Evolutionary conservation across 2,113 vertebrate genomes (phyloP), one percentile per base, ranked within the genome.

Genomic region (Vidua chalybeata): DNA sequence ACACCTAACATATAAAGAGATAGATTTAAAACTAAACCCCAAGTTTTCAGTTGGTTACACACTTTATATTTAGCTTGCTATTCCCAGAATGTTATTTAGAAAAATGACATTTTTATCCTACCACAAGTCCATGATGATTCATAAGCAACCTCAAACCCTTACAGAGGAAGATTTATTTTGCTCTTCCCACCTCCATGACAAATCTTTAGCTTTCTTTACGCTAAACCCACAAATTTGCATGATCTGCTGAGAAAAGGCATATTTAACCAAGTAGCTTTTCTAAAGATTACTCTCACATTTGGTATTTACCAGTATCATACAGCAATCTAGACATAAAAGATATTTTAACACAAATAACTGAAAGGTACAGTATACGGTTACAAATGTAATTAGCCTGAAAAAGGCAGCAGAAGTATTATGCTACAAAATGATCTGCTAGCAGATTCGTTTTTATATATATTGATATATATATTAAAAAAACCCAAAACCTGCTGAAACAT

Each of bases 151-250:
- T 86, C 89, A 97, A 80, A 93, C 61, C 26, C 72, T 94, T 92
- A 92, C 54, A 96, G 93, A 91, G 37, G 41, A 88, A 92, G 82
- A 90, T 83, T 94, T 94, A 95, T 95, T 96, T 93, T 93, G 52
- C 64, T 94, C 79, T 88, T 39, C 90, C 84, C 63, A 90, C 78
- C n/a, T 91, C 83, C 61, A 31, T 83, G 91, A 96, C 75, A 94
- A 91, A 93, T 95, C 52, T 93, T 94, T 71, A 93, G 81, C 63
- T 94, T 87, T 89, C 74, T 93, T 90, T 95, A 89, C 11, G 7
- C 59, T 94, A 91, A 83, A 58, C 84, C 79, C 75, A 91, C 55
- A 30, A 55, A 80, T 93, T 77, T 80, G n/a, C 66, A 91, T 6
- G n/a, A 95, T 76, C 69, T 93, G 45, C 41, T 82, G 54, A 73